Evolutionary conservation across 2,113 vertebrate species (phyloP), one percentile per base, ranked within the genome.

Genomic region (Solenodon paradoxus): DNA sequence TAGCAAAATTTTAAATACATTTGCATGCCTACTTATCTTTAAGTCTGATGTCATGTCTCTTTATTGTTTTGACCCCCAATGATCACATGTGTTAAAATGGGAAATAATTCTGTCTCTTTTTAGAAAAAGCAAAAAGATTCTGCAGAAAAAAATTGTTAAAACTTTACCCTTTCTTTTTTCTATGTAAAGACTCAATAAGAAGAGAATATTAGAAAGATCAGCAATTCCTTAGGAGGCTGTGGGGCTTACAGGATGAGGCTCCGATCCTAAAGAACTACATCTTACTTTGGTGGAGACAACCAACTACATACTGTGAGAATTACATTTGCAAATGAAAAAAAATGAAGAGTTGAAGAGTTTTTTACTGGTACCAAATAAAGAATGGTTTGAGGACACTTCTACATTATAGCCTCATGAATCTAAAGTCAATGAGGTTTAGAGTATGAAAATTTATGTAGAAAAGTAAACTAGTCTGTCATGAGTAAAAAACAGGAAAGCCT

Each of bases 131-230:
- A 96, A 85, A 80, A 97, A 93, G 75, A 68, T 49, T 30, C 40
- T 38, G 17, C 38, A 86, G 24, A 97, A 97, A 35, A 11, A 0
- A 90, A 95, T 59, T 92, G 96, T 92, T 97, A 96, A 95, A 96
- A 94, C 5, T 80, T 63, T 0, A 5, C n/a, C 77, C 13, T 97
- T 90, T 97, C 13, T 97, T 90, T 97, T 95, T 83, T 95, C 96
- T n/a, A 72, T 92, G 61, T 61, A 94, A 22, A 90, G 22, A 82
- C 63, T 96, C 94, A 96, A 94, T 92, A 95, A 72, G 82, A 97
- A 83, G 4, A 53, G 69, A 92, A 87, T 66, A 55, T 80, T 88
- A 96, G 92, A 92, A 93, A 96, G 80, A 95, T 83, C 94, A 53
- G 75, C 88, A 95, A 79, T 8, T 30, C 80, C 49, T 97, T 93